phyloP scores from a whole-genome alignment of 2,797 vertebrate species.

The Merluccius polli region DNA sequence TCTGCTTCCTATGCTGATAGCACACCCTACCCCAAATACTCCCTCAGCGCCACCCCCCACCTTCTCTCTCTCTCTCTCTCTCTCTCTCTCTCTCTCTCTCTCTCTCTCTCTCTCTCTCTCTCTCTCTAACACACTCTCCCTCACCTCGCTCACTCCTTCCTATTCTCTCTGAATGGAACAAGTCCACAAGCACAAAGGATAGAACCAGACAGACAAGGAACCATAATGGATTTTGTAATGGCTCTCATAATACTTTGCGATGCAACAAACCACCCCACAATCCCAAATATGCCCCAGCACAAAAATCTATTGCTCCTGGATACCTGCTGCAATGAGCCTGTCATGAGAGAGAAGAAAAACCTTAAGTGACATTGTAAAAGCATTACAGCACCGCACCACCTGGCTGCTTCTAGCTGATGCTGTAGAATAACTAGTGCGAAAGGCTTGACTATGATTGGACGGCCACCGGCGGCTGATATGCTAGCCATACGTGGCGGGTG shows the following conservation, averaged over 20 bases:
- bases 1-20: background rate
- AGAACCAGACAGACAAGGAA: slow-evolving; percentile 17
- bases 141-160: background rate
- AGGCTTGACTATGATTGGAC: background rate
- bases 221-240: slow-evolving; percentile 54
- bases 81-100: too few relatives aligned
- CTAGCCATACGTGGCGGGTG: background rate
- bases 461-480: background rate
- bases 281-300: slow-evolving; percentile 33
- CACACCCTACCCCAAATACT: background rate
- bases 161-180: slow-evolving; percentile 6
- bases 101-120: too few relatives aligned
- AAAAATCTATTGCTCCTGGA: slow-evolving; percentile 36
- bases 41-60: too few relatives aligned
- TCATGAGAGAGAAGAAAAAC: slow-evolving; percentile 1
- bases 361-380: background rate
- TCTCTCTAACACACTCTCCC: background rate
- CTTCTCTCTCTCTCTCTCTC: too few relatives aligned
- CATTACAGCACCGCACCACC: slow-evolving; percentile 12
- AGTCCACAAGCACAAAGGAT: background rate
- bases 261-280: slow-evolving; percentile 53
- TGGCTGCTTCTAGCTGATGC: background rate
- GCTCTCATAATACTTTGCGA: slow-evolving; percentile 59
- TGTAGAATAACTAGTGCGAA: background rate
- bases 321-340: slow-evolving; percentile 6